These are phyloP conservation scores for Liasis olivaceus DNA, from an alignment of 2,797 vertebrate species.

Conservation along the genomic window DNA sequence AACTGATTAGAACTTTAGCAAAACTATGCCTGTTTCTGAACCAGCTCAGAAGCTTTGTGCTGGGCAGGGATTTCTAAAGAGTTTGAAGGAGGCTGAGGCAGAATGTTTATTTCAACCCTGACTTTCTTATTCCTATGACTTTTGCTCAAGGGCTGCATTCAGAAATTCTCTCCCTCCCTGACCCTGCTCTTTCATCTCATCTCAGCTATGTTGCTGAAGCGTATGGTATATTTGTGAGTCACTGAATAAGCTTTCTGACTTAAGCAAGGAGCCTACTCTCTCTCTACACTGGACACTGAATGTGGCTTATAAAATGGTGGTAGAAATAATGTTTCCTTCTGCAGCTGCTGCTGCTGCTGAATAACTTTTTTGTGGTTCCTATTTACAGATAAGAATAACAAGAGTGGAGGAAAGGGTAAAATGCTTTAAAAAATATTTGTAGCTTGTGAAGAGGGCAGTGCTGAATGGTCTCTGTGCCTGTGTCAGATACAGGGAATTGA, in stretches of 20 bases:
- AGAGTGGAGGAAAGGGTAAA: background rate
- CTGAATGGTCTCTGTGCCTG: constrained; percentile 17
- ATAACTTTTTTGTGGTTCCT: background rate
- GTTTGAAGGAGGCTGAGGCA: background rate
- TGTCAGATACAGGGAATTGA: constrained; percentile 53
- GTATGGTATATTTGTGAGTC: background rate
- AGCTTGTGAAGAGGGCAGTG: background rate
- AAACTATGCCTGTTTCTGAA: background rate
- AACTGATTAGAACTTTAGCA: background rate
- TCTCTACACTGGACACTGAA: background rate
- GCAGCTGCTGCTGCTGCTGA: background rate
- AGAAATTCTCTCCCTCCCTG: background rate
- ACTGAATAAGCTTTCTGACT: background rate
- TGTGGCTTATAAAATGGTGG: background rate
- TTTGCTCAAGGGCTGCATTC: background rate
- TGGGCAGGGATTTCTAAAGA: background rate
- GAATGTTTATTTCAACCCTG: background rate
- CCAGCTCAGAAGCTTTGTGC: background rate
- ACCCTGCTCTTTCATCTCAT: background rate
- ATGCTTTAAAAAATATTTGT: constrained; percentile 9
- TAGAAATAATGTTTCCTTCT: background rate
- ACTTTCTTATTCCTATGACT: background rate
- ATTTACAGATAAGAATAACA: background rate
- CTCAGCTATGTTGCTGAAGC: background rate
- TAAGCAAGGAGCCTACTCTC: background rate